A percentile compares a stretch with the other conserved stretches of the same genome.
phyloP scores from a whole-genome alignment of 2,113 vertebrate species.

The Hypocryptadius cinnamomeus region DNA sequence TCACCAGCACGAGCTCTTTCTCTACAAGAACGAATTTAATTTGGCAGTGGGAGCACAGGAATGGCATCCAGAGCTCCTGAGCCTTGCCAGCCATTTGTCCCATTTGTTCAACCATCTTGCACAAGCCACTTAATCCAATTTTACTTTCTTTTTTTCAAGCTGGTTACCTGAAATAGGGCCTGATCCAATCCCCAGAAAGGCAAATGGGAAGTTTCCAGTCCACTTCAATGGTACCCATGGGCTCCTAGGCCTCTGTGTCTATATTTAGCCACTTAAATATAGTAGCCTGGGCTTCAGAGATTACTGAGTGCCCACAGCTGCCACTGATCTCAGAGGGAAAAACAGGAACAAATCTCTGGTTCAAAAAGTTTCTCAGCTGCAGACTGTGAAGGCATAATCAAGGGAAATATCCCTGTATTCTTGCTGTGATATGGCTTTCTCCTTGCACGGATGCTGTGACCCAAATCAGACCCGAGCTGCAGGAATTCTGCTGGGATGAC shows the following conservation, averaged over 20 bases:
- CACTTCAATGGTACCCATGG: not conserved
- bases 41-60: not conserved
- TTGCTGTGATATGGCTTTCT: not conserved
- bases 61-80: constrained; percentile 50
- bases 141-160: not conserved
- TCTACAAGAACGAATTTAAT: not conserved
- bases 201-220: constrained; percentile 43
- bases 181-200: constrained; percentile 6
- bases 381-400: not conserved
- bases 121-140: not conserved
- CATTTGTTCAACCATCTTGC: constrained; percentile 40
- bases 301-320: constrained; percentile 36
- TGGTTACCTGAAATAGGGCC: constrained; percentile 51
- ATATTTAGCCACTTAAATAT: constrained; percentile 41
- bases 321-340: not conserved
- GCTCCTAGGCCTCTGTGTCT: not conserved
- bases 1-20: not conserved
- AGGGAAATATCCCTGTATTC: not conserved
- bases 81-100: constrained; percentile 45
- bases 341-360: not conserved
- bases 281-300: constrained; percentile 24
- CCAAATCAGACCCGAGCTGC: not conserved
- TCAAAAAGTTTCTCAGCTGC: not conserved
- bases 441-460: not conserved
- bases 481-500: not conserved